phyloP scores from a whole-genome alignment of 2,797 vertebrate species.

The Darevskia nairensis region DNA sequence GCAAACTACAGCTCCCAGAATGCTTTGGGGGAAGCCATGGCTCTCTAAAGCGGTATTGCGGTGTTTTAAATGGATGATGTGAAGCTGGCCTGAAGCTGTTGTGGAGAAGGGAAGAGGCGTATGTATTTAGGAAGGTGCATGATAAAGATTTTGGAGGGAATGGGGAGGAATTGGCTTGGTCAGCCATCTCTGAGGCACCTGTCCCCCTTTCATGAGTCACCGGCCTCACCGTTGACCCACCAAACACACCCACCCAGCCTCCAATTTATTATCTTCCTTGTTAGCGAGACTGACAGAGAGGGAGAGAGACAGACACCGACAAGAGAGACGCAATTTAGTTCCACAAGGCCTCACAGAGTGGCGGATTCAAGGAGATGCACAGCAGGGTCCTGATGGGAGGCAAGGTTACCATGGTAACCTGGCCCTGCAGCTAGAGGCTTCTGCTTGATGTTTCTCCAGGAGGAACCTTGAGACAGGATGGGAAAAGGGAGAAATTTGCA shows the following conservation, averaged over 20 bases:
- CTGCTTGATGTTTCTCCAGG: slow-evolving; percentile 72
- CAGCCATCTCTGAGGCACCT: too few species aligned
- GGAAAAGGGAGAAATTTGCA: slow-evolving; percentile 74
- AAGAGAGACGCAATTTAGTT: neutral
- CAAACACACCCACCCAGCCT: neutral
- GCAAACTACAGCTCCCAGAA: too few species aligned
- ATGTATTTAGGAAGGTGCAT: neutral
- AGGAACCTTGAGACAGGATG: slow-evolving; percentile 77
- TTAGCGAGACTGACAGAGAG: slow-evolving; percentile 64
- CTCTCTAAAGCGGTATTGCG: too few species aligned
- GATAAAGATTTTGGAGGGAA: neutral
- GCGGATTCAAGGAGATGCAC: slow-evolving; percentile 64
- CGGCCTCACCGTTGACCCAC: neutral
- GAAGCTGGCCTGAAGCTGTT: too few species aligned
- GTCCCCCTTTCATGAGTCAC: neutral
- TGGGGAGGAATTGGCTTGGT: neutral
- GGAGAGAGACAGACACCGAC: neutral
- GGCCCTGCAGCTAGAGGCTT: slow-evolving; percentile 78
- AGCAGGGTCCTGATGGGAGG: slow-evolving; percentile 77
- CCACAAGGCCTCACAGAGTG: slow-evolving; percentile 72
- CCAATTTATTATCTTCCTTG: neutral
- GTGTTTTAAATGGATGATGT: too few species aligned
- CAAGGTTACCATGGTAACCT: slow-evolving; percentile 89
- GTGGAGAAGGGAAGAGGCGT: neutral
- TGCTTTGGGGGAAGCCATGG: too few species aligned